phyloP scores from a whole-genome alignment of 1,140 invertebrate species.

The Formica selysi region DNA sequence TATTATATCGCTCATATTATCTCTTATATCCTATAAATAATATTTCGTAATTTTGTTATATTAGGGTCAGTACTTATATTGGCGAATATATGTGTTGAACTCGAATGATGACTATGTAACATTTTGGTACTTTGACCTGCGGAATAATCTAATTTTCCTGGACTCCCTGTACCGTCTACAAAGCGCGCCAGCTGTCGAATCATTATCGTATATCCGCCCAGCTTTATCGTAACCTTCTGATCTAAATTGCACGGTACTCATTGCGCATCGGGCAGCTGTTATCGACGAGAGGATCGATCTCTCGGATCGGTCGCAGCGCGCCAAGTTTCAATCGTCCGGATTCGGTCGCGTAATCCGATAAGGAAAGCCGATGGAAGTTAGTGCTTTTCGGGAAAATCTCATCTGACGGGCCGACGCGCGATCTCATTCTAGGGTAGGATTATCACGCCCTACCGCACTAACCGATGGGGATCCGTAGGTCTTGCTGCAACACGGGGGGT shows the following conservation, averaged over 20 bases:
- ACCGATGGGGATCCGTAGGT: constrained; percentile 74
- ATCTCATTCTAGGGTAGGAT: constrained; percentile 82
- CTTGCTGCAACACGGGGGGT: constrained; percentile 4
- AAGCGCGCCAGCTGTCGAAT: constrained; percentile 61
- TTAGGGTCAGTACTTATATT: constrained; percentile 2
- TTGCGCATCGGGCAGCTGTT: constrained; percentile 31
- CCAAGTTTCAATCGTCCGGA: constrained; percentile 81
- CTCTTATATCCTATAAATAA: not conserved
- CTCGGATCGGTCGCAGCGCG: constrained; percentile 31
- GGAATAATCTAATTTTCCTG: constrained; percentile 40
- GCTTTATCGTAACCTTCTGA: constrained; percentile 53
- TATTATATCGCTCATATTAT: not conserved
- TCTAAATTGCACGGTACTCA: constrained; percentile 63
- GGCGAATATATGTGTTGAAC: constrained; percentile 1
- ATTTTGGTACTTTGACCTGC: constrained; percentile 11
- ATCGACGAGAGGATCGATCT: constrained; percentile 46
- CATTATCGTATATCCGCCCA: constrained; percentile 58
- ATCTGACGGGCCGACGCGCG: constrained; percentile 77
- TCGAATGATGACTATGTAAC: not conserved
- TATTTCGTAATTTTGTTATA: constrained; percentile 23
- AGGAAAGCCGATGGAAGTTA: constrained; percentile 78
- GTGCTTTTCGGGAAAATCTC: constrained; percentile 81
- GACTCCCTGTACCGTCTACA: constrained; percentile 17
- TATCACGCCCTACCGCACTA: constrained; percentile 83
- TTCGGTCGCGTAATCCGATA: constrained; percentile 81